These are phyloP conservation scores for Sebastes jordani DNA, from an alignment of 2,797 vertebrate genomes.

Conservation along the genomic window DNA sequence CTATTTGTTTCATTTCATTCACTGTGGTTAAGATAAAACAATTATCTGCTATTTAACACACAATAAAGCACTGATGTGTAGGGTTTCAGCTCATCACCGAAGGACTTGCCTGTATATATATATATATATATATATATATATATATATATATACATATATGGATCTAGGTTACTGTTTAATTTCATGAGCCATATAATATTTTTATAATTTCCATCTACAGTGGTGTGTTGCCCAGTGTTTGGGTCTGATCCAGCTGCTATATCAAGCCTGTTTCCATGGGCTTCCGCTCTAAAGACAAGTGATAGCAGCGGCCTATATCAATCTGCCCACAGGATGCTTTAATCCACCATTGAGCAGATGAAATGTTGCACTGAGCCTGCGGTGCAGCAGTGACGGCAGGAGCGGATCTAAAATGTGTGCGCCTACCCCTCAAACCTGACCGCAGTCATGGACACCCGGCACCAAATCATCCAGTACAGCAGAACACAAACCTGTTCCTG, in stretches of 20 bases:
- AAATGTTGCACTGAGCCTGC: conserved; percentile 66
- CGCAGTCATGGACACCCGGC: conserved; percentile 72
- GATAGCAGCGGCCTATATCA: conserved; percentile 65
- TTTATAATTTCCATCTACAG: conserved; percentile 59
- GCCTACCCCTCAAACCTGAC: conserved; percentile 54
- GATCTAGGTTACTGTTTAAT: conserved; percentile 32
- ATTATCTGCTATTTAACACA: background rate
- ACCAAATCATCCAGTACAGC: conserved; percentile 61
- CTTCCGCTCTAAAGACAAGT: conserved; percentile 59
- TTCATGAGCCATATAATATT: conserved; percentile 53
- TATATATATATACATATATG: conserved; percentile 10
- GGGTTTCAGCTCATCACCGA: background rate
- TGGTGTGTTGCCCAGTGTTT: conserved; percentile 63
- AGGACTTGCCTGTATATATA: conserved; percentile 12
- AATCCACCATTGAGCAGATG: conserved; percentile 73
- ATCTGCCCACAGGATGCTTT: conserved; percentile 66
- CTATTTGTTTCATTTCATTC: background rate
- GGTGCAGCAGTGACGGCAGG: conserved; percentile 57
- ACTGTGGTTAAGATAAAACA: background rate
- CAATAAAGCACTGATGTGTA: background rate
- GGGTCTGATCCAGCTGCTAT: conserved; percentile 72
- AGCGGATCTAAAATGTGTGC: conserved; percentile 65
- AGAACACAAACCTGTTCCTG: conserved; percentile 75
- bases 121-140: conserved; percentile 19
- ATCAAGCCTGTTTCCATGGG: conserved; percentile 79